Conservation (phyloP, 2,113 vertebrate species). For the Daubentonia madagascariensis region DNA sequence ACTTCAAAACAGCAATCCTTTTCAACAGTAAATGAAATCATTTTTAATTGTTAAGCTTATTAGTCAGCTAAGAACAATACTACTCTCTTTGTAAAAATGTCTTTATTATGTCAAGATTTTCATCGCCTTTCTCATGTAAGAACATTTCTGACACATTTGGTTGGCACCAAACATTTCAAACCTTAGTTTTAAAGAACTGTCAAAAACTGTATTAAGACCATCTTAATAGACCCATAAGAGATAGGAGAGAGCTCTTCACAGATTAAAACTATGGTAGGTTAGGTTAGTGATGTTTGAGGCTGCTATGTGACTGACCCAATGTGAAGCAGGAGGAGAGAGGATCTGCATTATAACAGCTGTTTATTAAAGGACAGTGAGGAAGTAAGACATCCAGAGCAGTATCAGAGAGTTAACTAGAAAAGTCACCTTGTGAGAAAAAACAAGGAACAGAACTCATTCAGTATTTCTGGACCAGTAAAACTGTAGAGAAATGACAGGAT, state of each 20-base stretch:
- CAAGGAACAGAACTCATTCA: neutral
- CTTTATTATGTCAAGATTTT: conserved; percentile 32
- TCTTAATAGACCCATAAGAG: neutral
- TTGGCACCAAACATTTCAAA: neutral
- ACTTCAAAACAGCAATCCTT: conserved; percentile 65
- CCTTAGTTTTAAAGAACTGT: neutral
- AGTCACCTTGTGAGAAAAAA: neutral
- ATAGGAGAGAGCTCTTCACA: neutral
- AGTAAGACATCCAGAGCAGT: neutral
- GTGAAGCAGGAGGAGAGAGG: neutral
- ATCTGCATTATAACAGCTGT: neutral
- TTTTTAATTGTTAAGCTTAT: conserved; percentile 18
- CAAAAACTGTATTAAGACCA: conserved; percentile 12
- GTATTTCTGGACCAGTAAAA: neutral
- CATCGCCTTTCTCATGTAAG: neutral
- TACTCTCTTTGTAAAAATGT: conserved; percentile 16
- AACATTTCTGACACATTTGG: neutral
- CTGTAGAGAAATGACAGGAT: neutral
- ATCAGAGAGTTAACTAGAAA: neutral
- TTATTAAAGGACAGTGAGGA: neutral
- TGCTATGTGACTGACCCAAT: neutral
- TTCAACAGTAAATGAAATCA: conserved; percentile 47
- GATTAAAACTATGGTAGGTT: neutral
- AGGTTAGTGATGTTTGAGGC: neutral
- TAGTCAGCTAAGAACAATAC: conserved; percentile 45